These are phyloP conservation scores for Tenualosa thibaudeaui DNA, from an alignment of 2,797 vertebrate species.

Conservation along the genomic window DNA sequence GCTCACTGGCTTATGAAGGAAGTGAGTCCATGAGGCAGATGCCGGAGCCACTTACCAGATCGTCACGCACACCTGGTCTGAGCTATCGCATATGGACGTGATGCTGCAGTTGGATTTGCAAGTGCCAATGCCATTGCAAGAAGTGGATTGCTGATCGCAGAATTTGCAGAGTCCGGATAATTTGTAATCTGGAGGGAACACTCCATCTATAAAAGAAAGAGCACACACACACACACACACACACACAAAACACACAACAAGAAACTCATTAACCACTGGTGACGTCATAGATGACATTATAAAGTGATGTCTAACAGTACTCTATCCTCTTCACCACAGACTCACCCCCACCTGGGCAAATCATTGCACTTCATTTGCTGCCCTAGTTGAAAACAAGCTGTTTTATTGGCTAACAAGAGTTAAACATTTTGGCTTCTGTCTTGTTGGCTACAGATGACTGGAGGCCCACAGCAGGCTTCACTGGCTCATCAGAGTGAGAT, in stretches of 20 bases:
- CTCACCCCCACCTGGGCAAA: neutral
- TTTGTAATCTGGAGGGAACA: neutral
- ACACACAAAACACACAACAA: conserved; percentile 19
- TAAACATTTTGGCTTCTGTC: neutral
- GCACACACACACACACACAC: conserved; percentile 36
- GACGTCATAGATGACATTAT: neutral
- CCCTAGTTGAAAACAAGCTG: neutral
- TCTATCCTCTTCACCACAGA: neutral
- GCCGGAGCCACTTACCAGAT: conserved; percentile 69
- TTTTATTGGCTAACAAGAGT: conserved; percentile 5
- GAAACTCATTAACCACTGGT: neutral
- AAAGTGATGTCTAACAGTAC: neutral
- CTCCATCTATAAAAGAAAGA: conserved; percentile 50
- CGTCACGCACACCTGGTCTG: conserved; percentile 69
- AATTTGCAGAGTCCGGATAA: conserved; percentile 68
- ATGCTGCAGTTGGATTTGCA: conserved; percentile 71
- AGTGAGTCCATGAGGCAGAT: neutral
- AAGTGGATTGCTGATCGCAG: conserved; percentile 65
- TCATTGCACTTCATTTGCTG: neutral
- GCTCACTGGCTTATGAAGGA: neutral
- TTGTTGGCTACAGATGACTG: conserved; percentile 6
- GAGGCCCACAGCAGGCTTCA: neutral
- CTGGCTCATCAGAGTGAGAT: neutral
- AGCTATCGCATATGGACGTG: conserved; percentile 57
- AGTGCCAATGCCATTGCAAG: conserved; percentile 63